A percentile compares a stretch with the other conserved stretches of the same genome.
phyloP scores from a whole-genome alignment of 2,113 vertebrate species.

The Austrofundulus limnaeus region DNA sequence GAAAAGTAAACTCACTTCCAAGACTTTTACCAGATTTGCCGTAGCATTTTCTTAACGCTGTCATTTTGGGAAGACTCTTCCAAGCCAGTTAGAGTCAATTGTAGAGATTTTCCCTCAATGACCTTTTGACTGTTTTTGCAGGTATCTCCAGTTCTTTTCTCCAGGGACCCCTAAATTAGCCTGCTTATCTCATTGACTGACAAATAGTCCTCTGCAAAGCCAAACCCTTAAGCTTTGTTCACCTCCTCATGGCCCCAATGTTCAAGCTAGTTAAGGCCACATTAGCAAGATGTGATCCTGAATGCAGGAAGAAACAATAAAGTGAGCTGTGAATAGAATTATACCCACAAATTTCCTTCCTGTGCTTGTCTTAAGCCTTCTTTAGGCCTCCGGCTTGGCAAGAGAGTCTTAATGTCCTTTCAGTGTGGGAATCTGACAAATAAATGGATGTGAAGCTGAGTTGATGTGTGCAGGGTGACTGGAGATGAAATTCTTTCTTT shows the following conservation, averaged over 20 bases:
- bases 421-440: conserved; percentile 14
- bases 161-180: conserved; percentile 41
- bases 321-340: conserved; percentile 76
- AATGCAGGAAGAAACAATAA: conserved; percentile 77
- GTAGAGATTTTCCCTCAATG: conserved; percentile 35
- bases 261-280: conserved; percentile 55
- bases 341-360: conserved; percentile 56
- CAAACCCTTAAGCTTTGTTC: conserved; percentile 52
- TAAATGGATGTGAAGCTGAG: conserved; percentile 19
- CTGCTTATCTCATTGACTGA: conserved; percentile 64
- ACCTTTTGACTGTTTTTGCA: conserved; percentile 56
- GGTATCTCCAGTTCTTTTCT: conserved; percentile 49
- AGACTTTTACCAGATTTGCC: conserved; percentile 39
- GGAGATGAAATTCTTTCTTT: conserved; percentile 11
- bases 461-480: conserved; percentile 13
- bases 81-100: conserved; percentile 38
- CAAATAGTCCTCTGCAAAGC: conserved; percentile 55
- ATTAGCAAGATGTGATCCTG: conserved; percentile 76
- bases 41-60: conserved; percentile 26
- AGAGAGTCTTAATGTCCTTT: conserved; percentile 50
- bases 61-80: conserved; percentile 13
- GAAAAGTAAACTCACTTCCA: conserved; percentile 46
- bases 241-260: conserved; percentile 45
- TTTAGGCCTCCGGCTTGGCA: conserved; percentile 49
- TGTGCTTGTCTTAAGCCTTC: conserved; percentile 57